Evolutionary conservation across 1,140 invertebrate genomes (phyloP).

Genomic region (Heliconius eleuchia): DNA sequence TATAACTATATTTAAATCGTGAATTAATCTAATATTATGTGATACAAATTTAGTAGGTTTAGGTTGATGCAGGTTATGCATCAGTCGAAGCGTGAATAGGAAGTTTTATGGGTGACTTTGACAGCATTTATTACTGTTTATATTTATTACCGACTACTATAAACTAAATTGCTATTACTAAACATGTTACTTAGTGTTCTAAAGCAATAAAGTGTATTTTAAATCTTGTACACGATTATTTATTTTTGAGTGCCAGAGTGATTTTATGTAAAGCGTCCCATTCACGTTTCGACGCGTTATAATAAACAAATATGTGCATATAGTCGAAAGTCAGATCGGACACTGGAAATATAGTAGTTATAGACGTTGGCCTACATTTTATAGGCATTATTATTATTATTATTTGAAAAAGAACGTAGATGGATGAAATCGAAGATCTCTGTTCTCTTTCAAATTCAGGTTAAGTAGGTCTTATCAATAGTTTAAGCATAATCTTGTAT

Average conservation of each 20-base stretch:
- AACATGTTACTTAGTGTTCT: conserved; percentile 7
- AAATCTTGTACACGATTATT: conserved; percentile 10
- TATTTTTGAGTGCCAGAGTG: neutral
- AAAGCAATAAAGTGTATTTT: conserved; percentile 9
- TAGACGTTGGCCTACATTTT: conserved; percentile 12
- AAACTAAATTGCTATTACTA: conserved; percentile 13
- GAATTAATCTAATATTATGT: conserved; percentile 76
- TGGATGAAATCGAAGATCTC: conserved; percentile 7
- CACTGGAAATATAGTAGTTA: conserved; percentile 25
- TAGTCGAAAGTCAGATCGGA: conserved; percentile 19
- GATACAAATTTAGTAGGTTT: conserved; percentile 66
- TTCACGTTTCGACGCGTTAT: neutral
- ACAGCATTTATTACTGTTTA: conserved; percentile 14
- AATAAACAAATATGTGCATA: conserved; percentile 16
- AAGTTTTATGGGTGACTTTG: conserved; percentile 19
- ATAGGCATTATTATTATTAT: conserved; percentile 7
- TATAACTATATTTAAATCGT: conserved; percentile 75
- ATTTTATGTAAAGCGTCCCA: neutral
- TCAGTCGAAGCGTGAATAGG: conserved; percentile 12
- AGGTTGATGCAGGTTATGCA: conserved; percentile 46
- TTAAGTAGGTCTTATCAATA: conserved; percentile 14
- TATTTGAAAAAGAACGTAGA: conserved; percentile 10
- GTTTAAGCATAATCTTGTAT: conserved; percentile 10
- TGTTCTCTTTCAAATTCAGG: conserved; percentile 11
- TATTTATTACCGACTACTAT: conserved; percentile 6